These are phyloP conservation scores for Leptodactylus fuscus DNA, from an alignment of 2,113 vertebrate species.

Conservation along the genomic window DNA sequence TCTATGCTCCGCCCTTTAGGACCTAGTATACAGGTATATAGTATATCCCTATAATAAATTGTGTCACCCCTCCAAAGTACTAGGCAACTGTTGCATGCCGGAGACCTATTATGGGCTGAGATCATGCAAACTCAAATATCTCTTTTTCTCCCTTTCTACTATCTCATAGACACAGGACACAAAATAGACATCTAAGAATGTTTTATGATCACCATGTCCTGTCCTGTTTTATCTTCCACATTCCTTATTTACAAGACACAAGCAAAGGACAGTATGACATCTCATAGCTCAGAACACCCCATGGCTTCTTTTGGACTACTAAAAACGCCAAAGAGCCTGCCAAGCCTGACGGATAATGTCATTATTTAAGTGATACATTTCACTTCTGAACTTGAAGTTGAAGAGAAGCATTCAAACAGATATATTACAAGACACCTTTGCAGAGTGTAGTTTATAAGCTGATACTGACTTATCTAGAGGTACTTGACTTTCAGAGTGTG, in stretches of 20 bases:
- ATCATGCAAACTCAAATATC: neutral
- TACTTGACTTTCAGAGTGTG: constrained; percentile 54
- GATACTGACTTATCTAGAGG: constrained; percentile 50
- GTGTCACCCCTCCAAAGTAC: no score
- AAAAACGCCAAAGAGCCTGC: neutral
- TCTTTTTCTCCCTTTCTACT: neutral
- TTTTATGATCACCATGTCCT: neutral
- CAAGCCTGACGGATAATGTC: neutral
- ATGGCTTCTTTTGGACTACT: neutral
- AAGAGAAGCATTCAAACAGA: constrained; percentile 32
- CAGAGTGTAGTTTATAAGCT: constrained; percentile 38
- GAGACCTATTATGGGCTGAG: no score
- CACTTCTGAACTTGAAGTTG: constrained; percentile 31
- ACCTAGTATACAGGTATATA: neutral
- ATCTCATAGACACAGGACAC: neutral
- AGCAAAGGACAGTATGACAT: neutral
- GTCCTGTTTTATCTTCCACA: neutral
- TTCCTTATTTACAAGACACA: neutral
- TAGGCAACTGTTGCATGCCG: no score
- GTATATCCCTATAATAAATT: neutral
- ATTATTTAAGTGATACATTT: constrained; percentile 16
- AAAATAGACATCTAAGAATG: neutral
- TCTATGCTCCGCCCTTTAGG: neutral
- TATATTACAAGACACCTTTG: constrained; percentile 56
- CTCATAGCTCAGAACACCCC: neutral